Base-by-base conservation (phyloP, 1,140 invertebrate genomes). In the Drosophila guanche region DNA sequence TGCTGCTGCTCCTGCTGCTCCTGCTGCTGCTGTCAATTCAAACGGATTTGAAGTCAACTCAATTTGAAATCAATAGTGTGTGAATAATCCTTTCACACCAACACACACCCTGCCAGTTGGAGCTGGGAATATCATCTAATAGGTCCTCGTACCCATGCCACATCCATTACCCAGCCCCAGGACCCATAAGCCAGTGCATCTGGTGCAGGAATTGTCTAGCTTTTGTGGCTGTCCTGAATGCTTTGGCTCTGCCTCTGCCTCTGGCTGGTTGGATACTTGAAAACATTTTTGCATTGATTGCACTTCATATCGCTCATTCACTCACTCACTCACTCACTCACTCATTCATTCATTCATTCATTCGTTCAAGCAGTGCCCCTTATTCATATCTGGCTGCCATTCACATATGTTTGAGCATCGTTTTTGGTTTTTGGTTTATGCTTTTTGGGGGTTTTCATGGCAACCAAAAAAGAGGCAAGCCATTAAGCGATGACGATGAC, bases 11-110 rank as follows among this genome's bases (percentile, higher is more conserved):
- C 45, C 58, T 76, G 66, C 8, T n/a, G n/a, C n/a, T n/a, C n/a
- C n/a, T n/a, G n/a, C n/a, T 33, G 43, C 74, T 83, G 77, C 78
- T 85, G 80, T 89, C 83, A 88, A 88, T 88, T 88, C 79, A 83
- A 75, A 88, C 78, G 79, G 83, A 88, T 88, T 88, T 88, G 83
- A 83, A 88, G 83, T 88, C 83, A 88, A 88, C 83, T 88, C 83
- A 88, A 88, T 88, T 88, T 88, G 83, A 88, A 88, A 88, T 88
- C 83, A 88, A 88, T 88, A 88, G 83, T 88, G 83, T 88, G 83
- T 88, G 84, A 88, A 88, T 88, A 88, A 88, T 88, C 84, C 84
- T 83, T 88, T 88, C 83, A 83, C 79, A 83, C 79, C 66, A 62
- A 78, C 55, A 46, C 57, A 37, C 29, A 25, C 37, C 45, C 41